Evolutionary conservation across 1,140 invertebrate genomes (phyloP), one percentile per base, ranked within the genome.

Genomic region (Nasonia longicornis): DNA sequence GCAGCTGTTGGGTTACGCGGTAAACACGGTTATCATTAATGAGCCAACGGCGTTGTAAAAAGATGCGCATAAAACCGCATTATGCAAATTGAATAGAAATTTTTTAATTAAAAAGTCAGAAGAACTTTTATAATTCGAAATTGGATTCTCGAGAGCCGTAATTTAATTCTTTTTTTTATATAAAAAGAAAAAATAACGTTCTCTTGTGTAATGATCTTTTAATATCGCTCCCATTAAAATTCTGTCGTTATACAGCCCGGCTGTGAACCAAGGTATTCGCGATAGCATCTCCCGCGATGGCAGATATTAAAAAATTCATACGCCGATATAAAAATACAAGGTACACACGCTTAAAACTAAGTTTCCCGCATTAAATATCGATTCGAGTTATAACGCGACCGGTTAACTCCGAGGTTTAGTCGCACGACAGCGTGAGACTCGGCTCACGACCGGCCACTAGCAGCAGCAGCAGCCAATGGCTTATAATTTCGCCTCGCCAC

Each of bases 341-440:
- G 20, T 20, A 35, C 35, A 76, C 52, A 42, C 58, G 45, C 63
- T 76, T 66, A 26, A 71, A 78, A 70, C 66, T 69, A 78, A 79
- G 77, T 79, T 72, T 72, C 31, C 48, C 48, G 69, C 69, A 72
- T 58, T 79, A 69, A 79, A 79, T 79, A 79, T 79, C 48, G 77
- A 79, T 79, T 79, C 67, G 31, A 72, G 67, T 63, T 79, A 72
- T 79, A 72, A 72, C 20, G 48, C 20, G 45, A 63, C 67, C 48
- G 48, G 67, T 79, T 71, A 72, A 48, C 29, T 72, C n/a, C 12
- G 10, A 29, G 69, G 48, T 63, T 78, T 79, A 79, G 67, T 38
- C 7, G 77, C 66, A 77, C 75, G 75, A 77, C 75, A 77, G 10
- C 10, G 35, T 2, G n/a, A 20, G 26, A 35, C 31, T 3, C 45